phyloP scores from a whole-genome alignment of 2,888 invertebrate genomes.

The Agonum fuliginosum region DNA sequence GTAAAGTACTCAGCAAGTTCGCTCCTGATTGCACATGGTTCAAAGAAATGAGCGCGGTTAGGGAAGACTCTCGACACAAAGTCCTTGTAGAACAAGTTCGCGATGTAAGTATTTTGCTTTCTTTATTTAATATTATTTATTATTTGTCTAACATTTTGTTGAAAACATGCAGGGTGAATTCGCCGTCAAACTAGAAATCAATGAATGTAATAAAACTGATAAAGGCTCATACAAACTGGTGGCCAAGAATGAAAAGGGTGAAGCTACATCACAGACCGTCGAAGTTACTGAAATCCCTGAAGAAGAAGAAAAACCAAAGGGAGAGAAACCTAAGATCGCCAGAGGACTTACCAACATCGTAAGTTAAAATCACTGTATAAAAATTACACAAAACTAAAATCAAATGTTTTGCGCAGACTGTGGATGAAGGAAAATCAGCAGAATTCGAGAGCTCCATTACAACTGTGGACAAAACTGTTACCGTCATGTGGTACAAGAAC shows the following conservation, averaged over 20 bases:
- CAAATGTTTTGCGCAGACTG: constrained; percentile 73
- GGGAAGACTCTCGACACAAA: constrained; percentile 84
- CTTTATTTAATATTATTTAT: background rate
- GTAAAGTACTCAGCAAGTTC: constrained; percentile 94
- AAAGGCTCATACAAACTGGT: constrained; percentile 93
- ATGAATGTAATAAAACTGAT: constrained; percentile 85
- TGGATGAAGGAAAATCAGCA: constrained; percentile 83
- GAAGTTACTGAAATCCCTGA: constrained; percentile 90
- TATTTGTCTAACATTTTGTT: constrained; percentile 61
- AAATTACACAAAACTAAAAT: constrained; percentile 43
- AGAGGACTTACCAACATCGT: constrained; percentile 86
- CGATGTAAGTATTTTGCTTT: constrained; percentile 76
- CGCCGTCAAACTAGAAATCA: constrained; percentile 91
- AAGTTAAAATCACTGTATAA: constrained; percentile 69
- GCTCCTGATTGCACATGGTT: constrained; percentile 96
- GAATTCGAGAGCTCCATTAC: constrained; percentile 86
- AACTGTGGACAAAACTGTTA: constrained; percentile 85
- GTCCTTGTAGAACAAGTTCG: constrained; percentile 86
- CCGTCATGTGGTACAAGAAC: constrained; percentile 91
- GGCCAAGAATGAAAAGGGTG: constrained; percentile 94
- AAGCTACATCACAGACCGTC: constrained; percentile 91
- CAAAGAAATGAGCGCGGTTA: constrained; percentile 88
- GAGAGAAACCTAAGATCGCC: constrained; percentile 87
- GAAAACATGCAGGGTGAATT: constrained; percentile 92
- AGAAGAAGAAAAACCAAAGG: constrained; percentile 83